These are phyloP conservation scores for Drosophila baimaii DNA, from an alignment of 1,140 invertebrate species.

Conservation along the genomic window DNA sequence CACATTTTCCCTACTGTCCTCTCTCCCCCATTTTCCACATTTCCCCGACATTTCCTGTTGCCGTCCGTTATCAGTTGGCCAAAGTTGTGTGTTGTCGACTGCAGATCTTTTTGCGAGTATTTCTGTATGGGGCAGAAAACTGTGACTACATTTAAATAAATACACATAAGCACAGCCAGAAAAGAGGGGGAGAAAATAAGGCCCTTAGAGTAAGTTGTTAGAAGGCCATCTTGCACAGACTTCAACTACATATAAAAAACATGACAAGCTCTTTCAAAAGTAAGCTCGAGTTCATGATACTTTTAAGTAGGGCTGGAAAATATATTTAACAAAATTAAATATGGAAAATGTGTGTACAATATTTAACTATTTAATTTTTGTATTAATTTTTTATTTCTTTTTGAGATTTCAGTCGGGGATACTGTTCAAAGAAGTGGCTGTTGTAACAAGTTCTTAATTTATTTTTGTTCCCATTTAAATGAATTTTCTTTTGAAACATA, in stretches of 20 bases:
- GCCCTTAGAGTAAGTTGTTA: conserved; percentile 9
- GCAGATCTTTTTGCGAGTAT: conserved; percentile 40
- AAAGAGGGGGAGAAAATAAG: not conserved
- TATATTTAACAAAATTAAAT: not conserved
- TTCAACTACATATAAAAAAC: not conserved
- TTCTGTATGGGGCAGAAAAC: conserved; percentile 22
- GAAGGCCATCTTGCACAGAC: not conserved
- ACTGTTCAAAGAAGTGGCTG: too few relatives aligned
- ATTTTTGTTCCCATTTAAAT: too few relatives aligned
- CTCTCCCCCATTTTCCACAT: conserved; percentile 13
- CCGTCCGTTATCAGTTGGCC: conserved; percentile 63
- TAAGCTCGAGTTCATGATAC: conserved; percentile 5
- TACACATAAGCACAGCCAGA: conserved; percentile 14
- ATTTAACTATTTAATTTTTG: too few relatives aligned
- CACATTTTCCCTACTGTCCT: conserved; percentile 17
- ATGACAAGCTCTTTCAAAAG: not conserved
- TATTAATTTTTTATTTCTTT: too few relatives aligned
- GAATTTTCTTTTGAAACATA: too few relatives aligned
- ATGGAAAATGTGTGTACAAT: too few relatives aligned
- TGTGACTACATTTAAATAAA: conserved; percentile 46
- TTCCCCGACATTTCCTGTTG: conserved; percentile 70
- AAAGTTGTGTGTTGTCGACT: conserved; percentile 64
- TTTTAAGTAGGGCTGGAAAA: not conserved
- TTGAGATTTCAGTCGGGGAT: too few relatives aligned
- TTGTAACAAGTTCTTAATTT: too few relatives aligned